Percentiles rank a stretch among this genome's conserved stretches.
Conservation (phyloP, 1,140 invertebrate species). For the Tetragonula clypearis region DNA sequence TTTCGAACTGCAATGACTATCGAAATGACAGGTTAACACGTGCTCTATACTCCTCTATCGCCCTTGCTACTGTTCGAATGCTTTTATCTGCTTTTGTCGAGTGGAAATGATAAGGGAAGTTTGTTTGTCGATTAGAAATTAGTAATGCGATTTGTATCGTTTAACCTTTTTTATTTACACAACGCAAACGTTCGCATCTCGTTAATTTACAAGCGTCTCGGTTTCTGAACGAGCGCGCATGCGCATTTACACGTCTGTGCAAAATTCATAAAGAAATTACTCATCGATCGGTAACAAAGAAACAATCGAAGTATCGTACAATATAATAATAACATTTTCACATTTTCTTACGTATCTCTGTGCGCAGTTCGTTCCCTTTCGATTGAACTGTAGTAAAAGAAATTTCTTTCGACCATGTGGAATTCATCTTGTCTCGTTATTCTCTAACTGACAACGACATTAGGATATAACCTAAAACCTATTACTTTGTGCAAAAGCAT, state of each 20-base stretch:
- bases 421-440: background rate
- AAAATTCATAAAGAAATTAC: background rate
- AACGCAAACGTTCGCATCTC: background rate
- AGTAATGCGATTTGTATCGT: background rate
- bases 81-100: background rate
- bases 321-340: background rate
- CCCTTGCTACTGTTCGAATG: background rate
- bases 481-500: background rate
- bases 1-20: background rate
- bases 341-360: background rate
- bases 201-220: background rate
- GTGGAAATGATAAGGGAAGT: background rate
- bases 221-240: background rate
- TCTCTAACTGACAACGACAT: background rate
- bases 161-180: conserved; percentile 13
- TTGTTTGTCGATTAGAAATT: background rate
- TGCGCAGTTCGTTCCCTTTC: background rate
- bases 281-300: conserved; percentile 6
- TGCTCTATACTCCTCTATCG: background rate
- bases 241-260: background rate
- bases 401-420: background rate
- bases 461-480: background rate
- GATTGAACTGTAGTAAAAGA: background rate
- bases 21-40: conserved; percentile 12
- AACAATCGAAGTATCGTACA: background rate